Evolutionary conservation across 2,888 invertebrate genomes (phyloP).

Genomic region (Hyppa rectilinea): DNA sequence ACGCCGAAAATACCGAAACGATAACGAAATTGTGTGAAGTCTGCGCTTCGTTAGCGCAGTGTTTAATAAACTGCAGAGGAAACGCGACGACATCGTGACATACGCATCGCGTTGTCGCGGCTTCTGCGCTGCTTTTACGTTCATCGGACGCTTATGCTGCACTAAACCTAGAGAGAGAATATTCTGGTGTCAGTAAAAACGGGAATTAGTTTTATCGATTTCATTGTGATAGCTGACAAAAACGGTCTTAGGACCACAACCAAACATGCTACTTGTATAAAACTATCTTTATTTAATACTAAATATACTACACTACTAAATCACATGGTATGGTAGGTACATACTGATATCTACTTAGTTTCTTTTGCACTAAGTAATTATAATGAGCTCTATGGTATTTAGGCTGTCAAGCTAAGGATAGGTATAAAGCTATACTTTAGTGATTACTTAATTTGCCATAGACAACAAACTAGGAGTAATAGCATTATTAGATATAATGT

Average conservation of each 20-base stretch:
- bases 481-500: not conserved
- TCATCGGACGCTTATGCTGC: too few relatives aligned
- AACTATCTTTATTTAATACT: not conserved
- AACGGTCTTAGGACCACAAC: not conserved
- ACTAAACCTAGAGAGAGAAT: too few relatives aligned
- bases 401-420: constrained; percentile 26
- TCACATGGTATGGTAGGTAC: not conserved
- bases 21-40: too few relatives aligned
- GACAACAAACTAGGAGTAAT: not conserved
- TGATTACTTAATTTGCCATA: constrained; percentile 37
- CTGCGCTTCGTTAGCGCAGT: too few relatives aligned
- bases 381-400: constrained; percentile 9
- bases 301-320: too few relatives aligned
- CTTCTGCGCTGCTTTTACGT: too few relatives aligned
- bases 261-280: not conserved
- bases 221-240: not conserved
- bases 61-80: too few relatives aligned
- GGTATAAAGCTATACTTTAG: constrained; percentile 26
- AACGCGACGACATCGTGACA: too few relatives aligned
- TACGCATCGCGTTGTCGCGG: too few relatives aligned
- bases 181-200: too few relatives aligned
- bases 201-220: not conserved
- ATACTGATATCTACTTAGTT: not conserved
- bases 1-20: too few relatives aligned
- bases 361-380: constrained; percentile 20